Evolutionary conservation across 2,113 vertebrate genomes (phyloP).

Genomic region (Arvicanthis niloticus): DNA sequence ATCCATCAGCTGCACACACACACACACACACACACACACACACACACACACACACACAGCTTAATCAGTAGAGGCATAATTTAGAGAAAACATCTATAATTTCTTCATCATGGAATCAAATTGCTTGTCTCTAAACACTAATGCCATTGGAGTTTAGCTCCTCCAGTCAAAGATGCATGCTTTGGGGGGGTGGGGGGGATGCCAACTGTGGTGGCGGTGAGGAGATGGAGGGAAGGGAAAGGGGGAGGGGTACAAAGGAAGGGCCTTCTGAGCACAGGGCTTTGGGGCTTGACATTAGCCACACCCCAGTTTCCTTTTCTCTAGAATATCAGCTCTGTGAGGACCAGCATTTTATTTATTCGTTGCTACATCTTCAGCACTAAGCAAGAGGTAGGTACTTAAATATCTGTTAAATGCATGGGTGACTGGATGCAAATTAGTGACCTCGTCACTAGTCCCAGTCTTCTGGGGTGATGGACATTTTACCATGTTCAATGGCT

Average conservation of each 20-base stretch:
- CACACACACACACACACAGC: neutral
- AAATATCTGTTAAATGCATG: neutral
- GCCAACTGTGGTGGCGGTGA: neutral
- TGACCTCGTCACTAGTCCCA: neutral
- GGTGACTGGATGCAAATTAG: neutral
- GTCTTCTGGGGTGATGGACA: neutral
- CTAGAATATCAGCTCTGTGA: neutral
- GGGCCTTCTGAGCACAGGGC: neutral
- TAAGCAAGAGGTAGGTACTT: neutral
- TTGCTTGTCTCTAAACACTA: neutral
- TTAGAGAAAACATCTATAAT: neutral
- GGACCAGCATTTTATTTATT: neutral
- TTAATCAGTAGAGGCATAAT: neutral
- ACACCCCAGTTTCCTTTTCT: neutral
- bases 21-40: neutral
- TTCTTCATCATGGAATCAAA: neutral
- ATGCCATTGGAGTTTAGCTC: neutral
- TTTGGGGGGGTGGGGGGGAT: neutral
- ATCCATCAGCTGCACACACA: neutral
- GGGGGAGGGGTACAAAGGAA: neutral
- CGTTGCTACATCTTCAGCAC: neutral
- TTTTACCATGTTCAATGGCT: neutral
- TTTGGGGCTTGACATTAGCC: neutral
- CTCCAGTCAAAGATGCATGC: neutral
- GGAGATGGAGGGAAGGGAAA: neutral